Base-by-base conservation (phyloP, 1,140 invertebrate genomes). In the Sycophila sp. region DNA sequence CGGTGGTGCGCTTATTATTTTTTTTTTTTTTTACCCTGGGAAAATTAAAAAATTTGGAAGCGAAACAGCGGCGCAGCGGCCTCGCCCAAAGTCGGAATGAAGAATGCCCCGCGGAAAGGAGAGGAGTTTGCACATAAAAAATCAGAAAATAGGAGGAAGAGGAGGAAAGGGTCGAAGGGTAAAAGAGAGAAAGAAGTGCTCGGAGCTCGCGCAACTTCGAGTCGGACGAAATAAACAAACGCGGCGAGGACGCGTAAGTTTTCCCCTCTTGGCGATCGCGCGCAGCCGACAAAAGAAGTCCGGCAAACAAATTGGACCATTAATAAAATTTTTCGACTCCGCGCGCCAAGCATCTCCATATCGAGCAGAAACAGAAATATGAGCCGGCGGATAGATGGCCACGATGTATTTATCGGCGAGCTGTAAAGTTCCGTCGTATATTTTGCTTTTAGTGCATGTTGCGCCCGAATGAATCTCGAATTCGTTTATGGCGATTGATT, bases 301-400 rank as follows among this genome's bases (percentile, higher is more conserved):
- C 56, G 28, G 38, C 19, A 58, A 63, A 69, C 55, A 69, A 69
- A 69, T 69, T 58, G 67, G 42, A 40, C 49, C 59, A 69, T 69
- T 63, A 69, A 69, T 69, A 69, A 69, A 62, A 69, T 45, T 69
- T 69, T 69, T 69, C 67, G 58, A 69, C 49, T 47, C 45, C 56
- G 30, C 42, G 22, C 56, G 30, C 42, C 15, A 34, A 60, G 60
- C 40, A 53, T 69, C 30, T 60, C 66, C 40, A 32, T 45, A 40
- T 62, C 47, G 47, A 63, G 49, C 49, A 53, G 56, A 60, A 51
- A 51, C 32, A 69, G 24, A 69, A 42, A 63, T 26, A 68, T 68
- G 38, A 17, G 5, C 19, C 19, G 2, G 26, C 30, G 26, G 36
- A 34, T 69, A 51, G 67, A 63, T 55, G 24, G 36, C 17, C n/a